A percentile compares a stretch with the other conserved stretches of the same genome.
Evolutionary conservation across 1,140 invertebrate genomes (phyloP).

Genomic region (Akabosia matsudoensis): DNA sequence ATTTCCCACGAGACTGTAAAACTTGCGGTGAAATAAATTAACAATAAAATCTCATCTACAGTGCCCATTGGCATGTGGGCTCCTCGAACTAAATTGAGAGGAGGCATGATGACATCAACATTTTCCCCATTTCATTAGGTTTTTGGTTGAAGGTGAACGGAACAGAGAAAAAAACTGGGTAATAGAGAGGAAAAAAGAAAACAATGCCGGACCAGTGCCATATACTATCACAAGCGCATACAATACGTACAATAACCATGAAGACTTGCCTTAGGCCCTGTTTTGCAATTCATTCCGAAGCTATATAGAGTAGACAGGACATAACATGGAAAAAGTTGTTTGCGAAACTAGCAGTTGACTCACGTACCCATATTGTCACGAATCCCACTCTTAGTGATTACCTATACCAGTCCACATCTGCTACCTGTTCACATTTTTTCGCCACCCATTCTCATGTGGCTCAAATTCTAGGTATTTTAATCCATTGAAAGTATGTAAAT

Average conservation of each 20-base stretch:
- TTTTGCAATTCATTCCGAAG: constrained; percentile 15
- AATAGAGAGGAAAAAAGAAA: neutral
- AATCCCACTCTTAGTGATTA: neutral
- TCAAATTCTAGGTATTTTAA: no score
- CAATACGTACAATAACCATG: neutral
- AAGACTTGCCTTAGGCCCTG: neutral
- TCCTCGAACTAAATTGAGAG: neutral
- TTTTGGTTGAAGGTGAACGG: no score
- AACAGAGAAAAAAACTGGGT: no score
- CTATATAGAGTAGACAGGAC: neutral
- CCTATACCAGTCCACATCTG: neutral
- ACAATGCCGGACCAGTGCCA: no score
- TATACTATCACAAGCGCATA: no score
- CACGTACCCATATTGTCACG: neutral
- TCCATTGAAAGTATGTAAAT: no score
- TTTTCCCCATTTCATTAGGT: neutral
- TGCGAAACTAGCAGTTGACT: neutral
- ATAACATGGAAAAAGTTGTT: neutral
- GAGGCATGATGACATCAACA: neutral
- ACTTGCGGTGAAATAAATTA: constrained; percentile 22
- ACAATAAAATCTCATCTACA: constrained; percentile 18
- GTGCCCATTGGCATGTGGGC: constrained; percentile 14
- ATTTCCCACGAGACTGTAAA: constrained; percentile 21
- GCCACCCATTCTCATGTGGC: no score
- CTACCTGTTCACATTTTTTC: neutral